Conservation (phyloP, 2,888 invertebrate species). For the Pomacea canaliculata region DNA sequence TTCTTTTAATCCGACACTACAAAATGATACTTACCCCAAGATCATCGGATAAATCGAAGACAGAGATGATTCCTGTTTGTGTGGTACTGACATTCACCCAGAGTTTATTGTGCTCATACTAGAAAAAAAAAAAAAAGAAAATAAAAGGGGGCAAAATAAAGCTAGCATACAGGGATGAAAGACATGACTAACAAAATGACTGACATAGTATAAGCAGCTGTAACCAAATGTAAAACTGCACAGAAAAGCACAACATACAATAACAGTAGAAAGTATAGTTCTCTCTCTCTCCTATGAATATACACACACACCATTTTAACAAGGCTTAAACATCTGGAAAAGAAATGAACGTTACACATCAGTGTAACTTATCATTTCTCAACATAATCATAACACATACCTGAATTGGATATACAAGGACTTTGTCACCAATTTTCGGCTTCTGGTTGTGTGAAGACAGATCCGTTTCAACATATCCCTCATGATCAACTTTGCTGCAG, state of each 20-base stretch:
- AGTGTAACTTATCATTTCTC: too few species aligned
- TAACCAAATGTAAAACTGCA: too few species aligned
- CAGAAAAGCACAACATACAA: too few species aligned
- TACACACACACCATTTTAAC: too few species aligned
- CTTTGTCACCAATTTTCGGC: slow-evolving; percentile 23
- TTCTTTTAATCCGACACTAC: too few species aligned
- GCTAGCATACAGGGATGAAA: too few species aligned
- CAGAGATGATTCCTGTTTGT: slow-evolving; percentile 29
- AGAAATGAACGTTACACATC: too few species aligned
- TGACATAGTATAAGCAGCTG: too few species aligned
- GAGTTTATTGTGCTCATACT: slow-evolving; percentile 29
- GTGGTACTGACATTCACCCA: slow-evolving; percentile 29
- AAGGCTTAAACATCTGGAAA: too few species aligned
- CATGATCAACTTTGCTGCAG: slow-evolving; percentile 26
- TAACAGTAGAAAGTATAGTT: too few species aligned
- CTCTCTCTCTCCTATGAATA: too few species aligned
- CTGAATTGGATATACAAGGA: slow-evolving; percentile 25
- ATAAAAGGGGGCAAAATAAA: neutral
- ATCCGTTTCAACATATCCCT: slow-evolving; percentile 2
- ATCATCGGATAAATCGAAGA: slow-evolving; percentile 31
- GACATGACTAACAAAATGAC: too few species aligned
- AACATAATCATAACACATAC: slow-evolving; percentile 1
- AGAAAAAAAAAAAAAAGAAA: neutral
- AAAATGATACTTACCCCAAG: slow-evolving; percentile 9
- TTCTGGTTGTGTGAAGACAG: slow-evolving; percentile 4